Evolutionary conservation across 2,113 vertebrate species (phyloP).

Genomic region (Lepus americanus): DNA sequence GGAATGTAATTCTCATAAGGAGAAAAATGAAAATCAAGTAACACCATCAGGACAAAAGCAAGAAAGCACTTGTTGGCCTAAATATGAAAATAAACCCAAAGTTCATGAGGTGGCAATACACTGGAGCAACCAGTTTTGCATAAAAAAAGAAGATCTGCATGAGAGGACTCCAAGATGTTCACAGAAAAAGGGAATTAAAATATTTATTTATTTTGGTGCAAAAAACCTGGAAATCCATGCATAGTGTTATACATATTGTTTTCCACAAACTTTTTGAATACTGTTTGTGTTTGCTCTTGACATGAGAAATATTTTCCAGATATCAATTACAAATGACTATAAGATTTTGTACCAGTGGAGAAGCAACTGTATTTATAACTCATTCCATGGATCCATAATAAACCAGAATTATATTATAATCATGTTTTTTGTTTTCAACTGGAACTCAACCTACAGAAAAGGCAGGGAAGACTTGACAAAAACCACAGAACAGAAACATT

Average conservation of each 20-base stretch:
- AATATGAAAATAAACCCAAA: slow-evolving; percentile 30
- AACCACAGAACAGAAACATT: background rate
- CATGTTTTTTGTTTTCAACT: background rate
- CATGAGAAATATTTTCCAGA: slow-evolving; percentile 23
- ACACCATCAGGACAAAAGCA: background rate
- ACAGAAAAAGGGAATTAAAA: no score
- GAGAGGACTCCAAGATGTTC: no score
- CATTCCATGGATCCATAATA: background rate
- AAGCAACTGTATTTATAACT: slow-evolving; percentile 22
- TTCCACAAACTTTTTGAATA: no score
- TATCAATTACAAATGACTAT: slow-evolving; percentile 3
- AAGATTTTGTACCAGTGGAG: background rate
- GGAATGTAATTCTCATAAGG: background rate
- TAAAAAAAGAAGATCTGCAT: background rate
- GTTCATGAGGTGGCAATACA: background rate
- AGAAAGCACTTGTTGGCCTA: background rate
- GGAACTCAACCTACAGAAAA: slow-evolving; percentile 17
- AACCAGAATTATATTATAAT: slow-evolving; percentile 9
- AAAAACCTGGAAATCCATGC: no score
- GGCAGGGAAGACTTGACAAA: background rate
- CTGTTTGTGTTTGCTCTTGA: background rate
- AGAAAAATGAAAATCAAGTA: slow-evolving; percentile 42
- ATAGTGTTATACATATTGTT: no score
- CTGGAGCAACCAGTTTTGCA: background rate
- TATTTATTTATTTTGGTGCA: no score